Percentiles rank a stretch among this genome's conserved stretches.
These are phyloP conservation scores for Crypturellus undulatus DNA, from an alignment of 2,113 vertebrate species.

Conservation along the genomic window DNA sequence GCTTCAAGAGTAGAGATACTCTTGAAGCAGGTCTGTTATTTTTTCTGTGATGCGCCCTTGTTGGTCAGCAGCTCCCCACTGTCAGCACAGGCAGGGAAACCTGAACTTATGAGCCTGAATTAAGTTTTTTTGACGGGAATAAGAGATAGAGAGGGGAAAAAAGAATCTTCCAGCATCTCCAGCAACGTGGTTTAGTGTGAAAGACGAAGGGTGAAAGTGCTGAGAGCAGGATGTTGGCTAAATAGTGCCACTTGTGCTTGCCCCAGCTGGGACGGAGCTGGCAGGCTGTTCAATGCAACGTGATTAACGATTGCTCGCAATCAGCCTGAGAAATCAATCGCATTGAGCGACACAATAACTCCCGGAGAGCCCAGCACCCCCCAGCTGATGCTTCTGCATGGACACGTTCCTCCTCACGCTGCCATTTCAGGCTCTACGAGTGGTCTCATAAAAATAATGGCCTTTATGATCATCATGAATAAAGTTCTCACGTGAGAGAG, in stretches of 20 bases:
- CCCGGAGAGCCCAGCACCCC: constrained; percentile 50
- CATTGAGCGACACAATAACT: constrained; percentile 67
- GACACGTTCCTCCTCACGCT: background rate
- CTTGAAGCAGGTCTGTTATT: background rate
- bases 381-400: constrained; percentile 40
- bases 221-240: constrained; percentile 64
- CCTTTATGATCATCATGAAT: constrained; percentile 42
- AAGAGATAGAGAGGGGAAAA: background rate
- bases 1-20: background rate
- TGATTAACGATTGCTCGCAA: constrained; percentile 72
- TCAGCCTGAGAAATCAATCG: constrained; percentile 65
- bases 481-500: constrained; percentile 15
- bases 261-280: constrained; percentile 61
- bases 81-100: background rate
- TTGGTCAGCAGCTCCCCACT: background rate
- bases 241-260: constrained; percentile 64
- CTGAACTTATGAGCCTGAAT: background rate
- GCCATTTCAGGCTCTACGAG: background rate
- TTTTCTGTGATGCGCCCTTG: background rate
- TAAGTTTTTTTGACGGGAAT: background rate
- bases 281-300: constrained; percentile 48
- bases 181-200: background rate
- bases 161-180: background rate
- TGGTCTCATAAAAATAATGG: background rate
- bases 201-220: background rate